These are phyloP conservation scores for Chloroclysta siterata DNA, from an alignment of 2,888 invertebrate genomes.

Conservation along the genomic window DNA sequence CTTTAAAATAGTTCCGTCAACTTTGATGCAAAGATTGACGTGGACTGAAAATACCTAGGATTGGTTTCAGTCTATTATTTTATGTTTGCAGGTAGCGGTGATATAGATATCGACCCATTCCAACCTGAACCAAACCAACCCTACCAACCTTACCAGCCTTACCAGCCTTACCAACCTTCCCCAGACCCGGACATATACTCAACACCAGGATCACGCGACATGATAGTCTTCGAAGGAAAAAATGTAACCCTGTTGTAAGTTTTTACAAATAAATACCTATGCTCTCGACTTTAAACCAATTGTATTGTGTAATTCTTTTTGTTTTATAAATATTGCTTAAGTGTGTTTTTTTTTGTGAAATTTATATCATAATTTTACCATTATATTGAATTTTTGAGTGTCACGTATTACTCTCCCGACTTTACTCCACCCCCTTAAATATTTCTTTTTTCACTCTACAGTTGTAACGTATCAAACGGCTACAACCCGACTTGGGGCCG, in stretches of 20 bases:
- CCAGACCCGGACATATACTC: slow-evolving; percentile 16
- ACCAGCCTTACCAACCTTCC: slow-evolving; percentile 30
- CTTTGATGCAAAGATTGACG: not conserved
- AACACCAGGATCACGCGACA: not conserved
- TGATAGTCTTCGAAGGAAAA: slow-evolving; percentile 56
- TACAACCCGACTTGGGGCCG: slow-evolving; percentile 33
- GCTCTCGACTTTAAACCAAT: too few relatives aligned
- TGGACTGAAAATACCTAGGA: not conserved
- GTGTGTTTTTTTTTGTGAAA: too few relatives aligned
- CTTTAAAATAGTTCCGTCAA: not conserved
- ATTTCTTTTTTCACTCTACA: slow-evolving; percentile 2
- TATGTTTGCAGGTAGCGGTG: slow-evolving; percentile 55
- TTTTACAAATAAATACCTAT: too few relatives aligned
- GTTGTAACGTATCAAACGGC: slow-evolving; percentile 21
- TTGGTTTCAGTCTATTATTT: not conserved
- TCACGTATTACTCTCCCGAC: too few relatives aligned
- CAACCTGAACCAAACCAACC: slow-evolving; percentile 15
- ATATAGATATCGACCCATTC: slow-evolving; percentile 39
- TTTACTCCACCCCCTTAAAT: not conserved
- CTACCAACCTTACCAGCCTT: slow-evolving; percentile 18
- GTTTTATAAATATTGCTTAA: not conserved
- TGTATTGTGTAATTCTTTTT: too few relatives aligned
- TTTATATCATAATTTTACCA: too few relatives aligned
- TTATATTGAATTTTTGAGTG: too few relatives aligned
- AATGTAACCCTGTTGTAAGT: slow-evolving; percentile 32